A percentile compares a stretch with the other conserved stretches of the same genome.
phyloP scores from a whole-genome alignment of 2,797 vertebrate genomes.

The Enteromius treurensis region DNA sequence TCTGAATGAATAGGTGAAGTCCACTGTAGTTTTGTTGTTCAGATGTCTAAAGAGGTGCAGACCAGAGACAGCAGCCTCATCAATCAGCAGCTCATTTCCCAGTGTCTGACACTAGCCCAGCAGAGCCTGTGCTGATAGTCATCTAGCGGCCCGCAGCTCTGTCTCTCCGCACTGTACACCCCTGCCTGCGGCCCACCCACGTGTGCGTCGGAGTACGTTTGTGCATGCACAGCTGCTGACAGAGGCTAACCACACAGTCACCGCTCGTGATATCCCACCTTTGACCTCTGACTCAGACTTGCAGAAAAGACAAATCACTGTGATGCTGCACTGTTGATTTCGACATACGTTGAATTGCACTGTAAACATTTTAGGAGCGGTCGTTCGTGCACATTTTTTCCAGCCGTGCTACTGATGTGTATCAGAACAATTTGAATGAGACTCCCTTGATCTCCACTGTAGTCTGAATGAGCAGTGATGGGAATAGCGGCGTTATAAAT shows the following conservation, averaged over 20 bases:
- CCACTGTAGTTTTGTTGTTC: conserved; percentile 30
- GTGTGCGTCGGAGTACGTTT: conserved; percentile 25
- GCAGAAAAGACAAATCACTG: conserved; percentile 25
- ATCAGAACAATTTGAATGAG: neutral
- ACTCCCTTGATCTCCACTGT: conserved; percentile 5
- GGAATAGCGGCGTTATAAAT: too few species aligned
- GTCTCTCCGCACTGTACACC: conserved; percentile 79
- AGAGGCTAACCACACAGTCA: conserved; percentile 77
- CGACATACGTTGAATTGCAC: neutral
- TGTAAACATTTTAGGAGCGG: neutral
- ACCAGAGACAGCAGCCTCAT: conserved; percentile 61
- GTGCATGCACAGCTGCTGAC: conserved; percentile 72
- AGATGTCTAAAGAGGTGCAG: conserved; percentile 52
- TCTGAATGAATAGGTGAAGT: conserved; percentile 17
- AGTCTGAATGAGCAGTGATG: neutral
- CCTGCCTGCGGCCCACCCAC: conserved; percentile 78
- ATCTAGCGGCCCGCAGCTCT: conserved; percentile 77
- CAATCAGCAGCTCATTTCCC: conserved; percentile 54
- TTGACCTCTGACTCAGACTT: conserved; percentile 60
- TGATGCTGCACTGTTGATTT: conserved; percentile 12
- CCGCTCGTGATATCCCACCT: conserved; percentile 64
- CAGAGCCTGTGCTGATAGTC: conserved; percentile 70
- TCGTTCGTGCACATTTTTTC: neutral
- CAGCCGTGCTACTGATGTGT: neutral
- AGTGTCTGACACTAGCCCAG: conserved; percentile 21